Evolutionary conservation across 2,113 vertebrate genomes (phyloP), one percentile per base, ranked within the genome.

Genomic region (Ctenomys sociabilis): DNA sequence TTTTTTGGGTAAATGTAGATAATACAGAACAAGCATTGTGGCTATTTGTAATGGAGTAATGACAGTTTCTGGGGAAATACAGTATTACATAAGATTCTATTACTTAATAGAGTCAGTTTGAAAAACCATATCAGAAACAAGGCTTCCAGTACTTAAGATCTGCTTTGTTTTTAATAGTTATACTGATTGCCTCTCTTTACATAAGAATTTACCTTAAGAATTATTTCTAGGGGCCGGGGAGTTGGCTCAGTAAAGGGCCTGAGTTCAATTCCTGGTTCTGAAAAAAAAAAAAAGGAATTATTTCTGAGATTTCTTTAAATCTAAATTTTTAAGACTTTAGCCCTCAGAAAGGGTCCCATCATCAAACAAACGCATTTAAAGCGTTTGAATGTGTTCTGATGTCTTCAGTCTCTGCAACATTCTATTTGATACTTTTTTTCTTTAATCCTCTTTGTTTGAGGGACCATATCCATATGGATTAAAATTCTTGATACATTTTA

Each of bases 401-500:
- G 52, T 88, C 35, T 85, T 32, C 43, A 52, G 17, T 90, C 9
- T 83, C 45, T 52, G 24, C 0, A 59, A 14, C 43, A 85, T 0
- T 75, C 73, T 63, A 90, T 88, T 63, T 12, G 37, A 30, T 66
- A 43, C 43, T 88, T 97, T 78, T 97, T 78, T 92, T 92, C 45
- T 93, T 90, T 70, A 70, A 24, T 59, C 24, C 63, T 81, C 37
- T 88, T 92, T 95, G 24, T 85, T 28, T 28, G 3, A 70, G 57
- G 40, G 3, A 84, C 26, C 5, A 3, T 61, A 35, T 77, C 37
- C 7, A 90, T 68, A 87, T 61, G 8, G 10, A 43, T 88, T 85
- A 66, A 88, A 12, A 26, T 85, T 91, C 64, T 85, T 35, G 10
- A 63, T 91, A 3, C 8, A 59, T 96, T 94, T 94, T 92, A 59